A percentile compares a stretch with the other conserved stretches of the same genome.
These are phyloP conservation scores for Cepaea nemoralis DNA, from an alignment of 1,140 invertebrate genomes.

Conservation along the genomic window DNA sequence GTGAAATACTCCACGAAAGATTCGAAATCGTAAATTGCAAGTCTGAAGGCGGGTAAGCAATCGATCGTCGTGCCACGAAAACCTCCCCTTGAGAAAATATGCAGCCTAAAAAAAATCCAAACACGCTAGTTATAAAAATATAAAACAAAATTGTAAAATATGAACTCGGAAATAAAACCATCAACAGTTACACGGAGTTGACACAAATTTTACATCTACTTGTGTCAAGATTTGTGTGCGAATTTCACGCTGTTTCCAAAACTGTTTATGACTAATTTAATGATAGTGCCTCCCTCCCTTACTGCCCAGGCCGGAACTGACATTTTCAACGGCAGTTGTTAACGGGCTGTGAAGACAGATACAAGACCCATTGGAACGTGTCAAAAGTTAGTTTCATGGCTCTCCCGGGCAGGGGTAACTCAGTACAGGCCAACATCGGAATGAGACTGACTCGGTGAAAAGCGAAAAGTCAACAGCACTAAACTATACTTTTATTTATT, in stretches of 20 bases:
- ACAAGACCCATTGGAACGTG: slow-evolving; percentile 17
- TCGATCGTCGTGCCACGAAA: too few species aligned
- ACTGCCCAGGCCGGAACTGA: background rate
- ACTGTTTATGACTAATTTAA: background rate
- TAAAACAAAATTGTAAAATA: background rate
- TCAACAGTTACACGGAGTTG: background rate
- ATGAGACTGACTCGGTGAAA: background rate
- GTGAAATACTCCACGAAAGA: too few species aligned
- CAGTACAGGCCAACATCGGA: background rate
- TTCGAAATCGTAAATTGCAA: too few species aligned
- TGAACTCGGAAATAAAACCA: background rate
- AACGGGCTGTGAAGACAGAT: background rate
- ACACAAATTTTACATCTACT: slow-evolving; percentile 13
- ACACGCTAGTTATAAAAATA: too few species aligned
- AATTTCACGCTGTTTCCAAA: background rate
- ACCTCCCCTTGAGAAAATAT: too few species aligned
- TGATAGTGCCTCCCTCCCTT: background rate
- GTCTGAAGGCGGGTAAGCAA: too few species aligned
- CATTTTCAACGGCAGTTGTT: slow-evolving; percentile 7
- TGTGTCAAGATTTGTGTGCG: background rate
- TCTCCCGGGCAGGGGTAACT: background rate
- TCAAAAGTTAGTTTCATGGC: slow-evolving; percentile 12
- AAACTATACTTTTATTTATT: background rate
- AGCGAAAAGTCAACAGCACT: background rate
- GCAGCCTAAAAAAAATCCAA: too few species aligned